phyloP scores from a whole-genome alignment of 2,113 vertebrate species.

The Nothobranchius furzeri region DNA sequence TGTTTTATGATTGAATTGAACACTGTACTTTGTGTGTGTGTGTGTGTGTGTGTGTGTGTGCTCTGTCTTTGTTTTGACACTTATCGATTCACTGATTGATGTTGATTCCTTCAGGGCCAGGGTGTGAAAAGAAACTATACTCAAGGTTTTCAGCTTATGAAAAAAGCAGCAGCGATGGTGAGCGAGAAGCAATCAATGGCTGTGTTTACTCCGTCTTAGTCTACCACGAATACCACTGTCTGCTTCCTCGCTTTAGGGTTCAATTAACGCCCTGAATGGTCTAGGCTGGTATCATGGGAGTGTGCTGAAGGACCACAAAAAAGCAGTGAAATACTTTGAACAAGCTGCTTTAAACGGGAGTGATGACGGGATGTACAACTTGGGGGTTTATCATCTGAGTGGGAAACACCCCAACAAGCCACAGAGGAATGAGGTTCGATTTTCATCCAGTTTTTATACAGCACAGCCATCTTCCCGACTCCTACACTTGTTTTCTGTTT shows the following conservation, averaged over 20 bases:
- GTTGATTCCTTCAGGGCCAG: constrained; percentile 81
- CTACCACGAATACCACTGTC: constrained; percentile 18
- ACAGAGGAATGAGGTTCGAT: constrained; percentile 84
- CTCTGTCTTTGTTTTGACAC: constrained; percentile 38
- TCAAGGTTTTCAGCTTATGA: constrained; percentile 85
- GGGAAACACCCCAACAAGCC: constrained; percentile 78
- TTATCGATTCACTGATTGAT: constrained; percentile 62
- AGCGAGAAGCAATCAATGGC: constrained; percentile 25
- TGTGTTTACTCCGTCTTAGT: constrained; percentile 28
- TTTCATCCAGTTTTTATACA: neutral
- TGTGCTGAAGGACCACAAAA: constrained; percentile 80
- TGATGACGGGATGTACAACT: constrained; percentile 86
- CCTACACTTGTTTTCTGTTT: constrained; percentile 1
- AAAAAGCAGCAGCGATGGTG: constrained; percentile 88
- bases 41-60: constrained; percentile 2
- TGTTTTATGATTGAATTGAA: constrained; percentile 23
- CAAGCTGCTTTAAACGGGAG: constrained; percentile 86
- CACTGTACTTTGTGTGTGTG: constrained; percentile 1
- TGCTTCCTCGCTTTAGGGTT: constrained; percentile 80
- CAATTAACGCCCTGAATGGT: constrained; percentile 88
- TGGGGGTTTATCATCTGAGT: constrained; percentile 85
- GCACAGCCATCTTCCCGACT: neutral
- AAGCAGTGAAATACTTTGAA: constrained; percentile 84
- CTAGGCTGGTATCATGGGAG: constrained; percentile 92
- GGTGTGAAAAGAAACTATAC: constrained; percentile 87